These are phyloP conservation scores for Pachyseris speciosa DNA, from an alignment of 64 coral and sea anemone genomes.

Conservation along the genomic window DNA sequence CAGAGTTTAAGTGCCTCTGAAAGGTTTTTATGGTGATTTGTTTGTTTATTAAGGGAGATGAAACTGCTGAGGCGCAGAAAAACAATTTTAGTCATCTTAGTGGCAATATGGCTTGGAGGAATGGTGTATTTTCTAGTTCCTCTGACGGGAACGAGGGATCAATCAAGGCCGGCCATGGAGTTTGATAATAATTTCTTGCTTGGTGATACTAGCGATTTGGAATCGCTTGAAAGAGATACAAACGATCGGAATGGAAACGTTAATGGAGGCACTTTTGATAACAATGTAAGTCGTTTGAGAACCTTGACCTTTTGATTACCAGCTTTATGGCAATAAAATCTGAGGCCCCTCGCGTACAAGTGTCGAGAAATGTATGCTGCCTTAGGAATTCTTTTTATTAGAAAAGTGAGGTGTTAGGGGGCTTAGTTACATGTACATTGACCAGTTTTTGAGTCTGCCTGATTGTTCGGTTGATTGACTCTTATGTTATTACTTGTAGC, in stretches of 20 bases:
- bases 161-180: conserved; percentile 10
- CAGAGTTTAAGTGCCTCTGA: conserved; percentile 20
- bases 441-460: too few relatives aligned
- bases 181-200: background rate
- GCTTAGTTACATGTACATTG: too few relatives aligned
- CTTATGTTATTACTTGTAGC: too few relatives aligned
- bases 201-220: background rate
- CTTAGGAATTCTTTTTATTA: too few relatives aligned
- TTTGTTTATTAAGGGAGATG: conserved; percentile 68
- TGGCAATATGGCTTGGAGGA: conserved; percentile 86
- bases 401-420: too few relatives aligned
- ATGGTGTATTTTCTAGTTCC: conserved; percentile 80
- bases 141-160: conserved; percentile 29
- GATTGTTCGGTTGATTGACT: too few relatives aligned
- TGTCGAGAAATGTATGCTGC: too few relatives aligned
- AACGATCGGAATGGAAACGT: background rate
- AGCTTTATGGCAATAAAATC: too few relatives aligned
- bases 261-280: conserved; percentile 27
- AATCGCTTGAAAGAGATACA: background rate
- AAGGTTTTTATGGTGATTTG: conserved; percentile 29
- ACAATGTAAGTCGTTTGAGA: conserved; percentile 26
- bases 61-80: conserved; percentile 86
- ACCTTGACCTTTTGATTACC: background rate
- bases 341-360: too few relatives aligned
- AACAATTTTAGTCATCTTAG: conserved; percentile 79